Evolutionary conservation across 2,888 invertebrate genomes (phyloP).

Genomic region (Drepana falcataria): DNA sequence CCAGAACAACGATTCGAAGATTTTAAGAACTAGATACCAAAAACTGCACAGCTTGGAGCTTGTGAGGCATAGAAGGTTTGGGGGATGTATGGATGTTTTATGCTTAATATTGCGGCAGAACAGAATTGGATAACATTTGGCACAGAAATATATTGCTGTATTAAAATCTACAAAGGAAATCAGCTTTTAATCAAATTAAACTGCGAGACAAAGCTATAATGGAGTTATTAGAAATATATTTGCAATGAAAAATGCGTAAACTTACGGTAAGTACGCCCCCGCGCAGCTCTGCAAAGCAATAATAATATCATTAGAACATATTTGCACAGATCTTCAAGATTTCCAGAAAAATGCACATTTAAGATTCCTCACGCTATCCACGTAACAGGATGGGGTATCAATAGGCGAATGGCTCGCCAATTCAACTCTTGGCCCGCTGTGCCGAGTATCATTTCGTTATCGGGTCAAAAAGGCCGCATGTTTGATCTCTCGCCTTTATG

Average conservation of each 20-base stretch:
- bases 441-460: slow-evolving; percentile 50
- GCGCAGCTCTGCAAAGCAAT: neutral
- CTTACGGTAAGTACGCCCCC: neutral
- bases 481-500: slow-evolving; percentile 61
- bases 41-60: too few relatives aligned
- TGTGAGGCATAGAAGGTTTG: too few relatives aligned
- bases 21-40: too few relatives aligned
- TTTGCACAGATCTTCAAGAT: neutral
- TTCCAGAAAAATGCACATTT: neutral
- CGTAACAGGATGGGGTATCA: slow-evolving; percentile 13
- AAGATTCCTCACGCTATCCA: neutral
- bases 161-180: too few relatives aligned
- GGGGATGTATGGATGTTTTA: too few relatives aligned
- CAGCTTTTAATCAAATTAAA: too few relatives aligned
- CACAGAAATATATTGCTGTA: too few relatives aligned
- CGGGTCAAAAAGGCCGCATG: slow-evolving; percentile 40
- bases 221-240: too few relatives aligned
- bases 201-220: too few relatives aligned
- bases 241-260: neutral
- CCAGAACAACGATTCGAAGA: too few relatives aligned
- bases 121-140: too few relatives aligned
- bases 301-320: neutral
- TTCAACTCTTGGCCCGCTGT: slow-evolving; percentile 27
- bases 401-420: slow-evolving; percentile 20
- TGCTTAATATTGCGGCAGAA: too few relatives aligned